Base-by-base conservation (phyloP, 1,140 invertebrate genomes). In the Stenopsyche tienmushanensis region DNA sequence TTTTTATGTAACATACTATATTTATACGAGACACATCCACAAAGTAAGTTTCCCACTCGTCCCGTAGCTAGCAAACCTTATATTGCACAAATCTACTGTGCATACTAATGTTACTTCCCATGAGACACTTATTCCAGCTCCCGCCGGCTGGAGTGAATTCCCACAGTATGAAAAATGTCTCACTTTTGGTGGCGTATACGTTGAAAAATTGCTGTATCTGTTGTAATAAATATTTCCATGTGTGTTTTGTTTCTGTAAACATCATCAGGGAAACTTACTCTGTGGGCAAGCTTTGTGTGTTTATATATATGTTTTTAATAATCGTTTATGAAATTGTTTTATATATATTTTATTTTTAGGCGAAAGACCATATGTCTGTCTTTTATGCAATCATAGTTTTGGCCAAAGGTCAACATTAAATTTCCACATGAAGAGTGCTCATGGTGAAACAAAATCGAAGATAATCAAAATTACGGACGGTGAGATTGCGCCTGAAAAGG, bases 321-420 rank as follows among this genome's bases (percentile, higher is more conserved):
- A 23, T 53, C 24, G 10, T 53, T 53, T 21, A 3, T 24, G 8
- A 5, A 23, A 20, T 7, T 20, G 15, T 13, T 24, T 53, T 29
- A 9, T 8, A 8, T 29, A 15, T 39, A 8, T 18, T 44, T 18
- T 42, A 59, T 25, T 59, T 42, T 39, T 21, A 66, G 65, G 65
- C 20, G 65, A 66, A 44, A 26, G 65, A 13, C 65, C 65, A 13
- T 66, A 54, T 47, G 21, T 42, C 3, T 66, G 65, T 55, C 23
- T 53, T 10, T 57, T 62, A 3, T 66, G 65, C 26, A 62, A 62
- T 23, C 58, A 66, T 50, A 52, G 58, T 2, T 66, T 66, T 21
- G 47, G 57, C 10, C 65, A 66, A 41, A 66, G 55, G 24, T 66
- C 65, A 5, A 66, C 65, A 5, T 29, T 66, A 8, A 66, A 66